Evolutionary conservation across 35 echinoderm and acorn worm genomes (phyloP).

Genomic region (Hemicentrotus pulcherrimus): DNA sequence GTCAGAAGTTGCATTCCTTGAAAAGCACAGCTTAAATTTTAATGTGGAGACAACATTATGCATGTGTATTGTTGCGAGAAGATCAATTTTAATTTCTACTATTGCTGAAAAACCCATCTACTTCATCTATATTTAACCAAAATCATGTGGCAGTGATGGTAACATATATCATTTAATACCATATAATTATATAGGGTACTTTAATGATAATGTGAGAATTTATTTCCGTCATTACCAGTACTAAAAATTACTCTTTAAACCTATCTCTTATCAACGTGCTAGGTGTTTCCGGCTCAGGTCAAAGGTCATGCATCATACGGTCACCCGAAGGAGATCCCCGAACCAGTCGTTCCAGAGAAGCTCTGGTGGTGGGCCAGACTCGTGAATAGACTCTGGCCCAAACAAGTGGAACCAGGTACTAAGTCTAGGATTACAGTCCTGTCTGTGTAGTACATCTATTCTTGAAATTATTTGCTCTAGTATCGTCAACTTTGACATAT

Average conservation of each 20-base stretch:
- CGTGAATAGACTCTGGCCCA: conserved; percentile 32
- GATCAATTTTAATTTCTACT: too few relatives aligned
- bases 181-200: too few relatives aligned
- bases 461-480: not conserved
- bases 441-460: not conserved
- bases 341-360: not conserved
- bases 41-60: too few relatives aligned
- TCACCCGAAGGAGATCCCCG: conserved; percentile 45
- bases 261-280: not conserved
- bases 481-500: not conserved
- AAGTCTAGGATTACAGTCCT: not conserved
- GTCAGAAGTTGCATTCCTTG: too few relatives aligned
- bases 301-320: conserved; percentile 16
- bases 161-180: too few relatives aligned
- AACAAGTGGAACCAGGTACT: conserved; percentile 23
- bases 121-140: too few relatives aligned
- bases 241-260: not conserved
- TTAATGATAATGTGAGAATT: too few relatives aligned
- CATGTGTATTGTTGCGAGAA: too few relatives aligned
- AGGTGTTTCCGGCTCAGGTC: conserved; percentile 11
- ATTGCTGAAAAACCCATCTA: too few relatives aligned
- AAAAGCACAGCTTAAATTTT: too few relatives aligned
- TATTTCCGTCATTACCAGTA: not conserved
- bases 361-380: conserved; percentile 36
- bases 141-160: too few relatives aligned